Evolutionary conservation across 2,888 invertebrate genomes (phyloP).

Genomic region (Macrosiphum euphorbiae): DNA sequence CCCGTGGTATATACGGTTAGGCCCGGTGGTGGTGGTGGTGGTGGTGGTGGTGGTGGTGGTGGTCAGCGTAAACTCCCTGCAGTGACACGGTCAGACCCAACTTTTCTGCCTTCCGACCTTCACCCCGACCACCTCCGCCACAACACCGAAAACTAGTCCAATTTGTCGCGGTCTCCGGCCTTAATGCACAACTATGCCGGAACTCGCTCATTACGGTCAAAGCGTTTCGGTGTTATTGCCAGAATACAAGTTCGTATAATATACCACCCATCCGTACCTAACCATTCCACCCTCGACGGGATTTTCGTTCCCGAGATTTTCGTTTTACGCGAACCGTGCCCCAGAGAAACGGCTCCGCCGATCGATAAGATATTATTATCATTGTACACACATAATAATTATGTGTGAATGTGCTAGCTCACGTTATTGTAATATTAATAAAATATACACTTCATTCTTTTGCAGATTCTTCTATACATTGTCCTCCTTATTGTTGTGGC

Average conservation of each 20-base stretch:
- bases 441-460: neutral
- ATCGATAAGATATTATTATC: neutral
- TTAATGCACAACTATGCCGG: constrained; percentile 27
- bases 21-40: neutral
- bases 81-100: neutral
- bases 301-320: neutral
- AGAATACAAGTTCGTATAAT: constrained; percentile 25
- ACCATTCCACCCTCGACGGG: neutral
- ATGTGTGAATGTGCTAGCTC: neutral
- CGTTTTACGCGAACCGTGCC: neutral
- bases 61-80: constrained; percentile 17
- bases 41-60: too few relatives aligned
- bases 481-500: neutral
- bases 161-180: constrained; percentile 34
- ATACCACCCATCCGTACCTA: neutral
- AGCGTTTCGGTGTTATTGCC: constrained; percentile 37
- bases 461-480: neutral
- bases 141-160: constrained; percentile 40
- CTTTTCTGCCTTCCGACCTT: neutral
- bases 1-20: neutral
- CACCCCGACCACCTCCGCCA: neutral
- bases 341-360: neutral
- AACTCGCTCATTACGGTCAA: constrained; percentile 38
- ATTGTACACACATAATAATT: neutral
- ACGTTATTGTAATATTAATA: neutral